Conservation (phyloP, 2,888 invertebrate species). For the Nowickia ferox region DNA sequence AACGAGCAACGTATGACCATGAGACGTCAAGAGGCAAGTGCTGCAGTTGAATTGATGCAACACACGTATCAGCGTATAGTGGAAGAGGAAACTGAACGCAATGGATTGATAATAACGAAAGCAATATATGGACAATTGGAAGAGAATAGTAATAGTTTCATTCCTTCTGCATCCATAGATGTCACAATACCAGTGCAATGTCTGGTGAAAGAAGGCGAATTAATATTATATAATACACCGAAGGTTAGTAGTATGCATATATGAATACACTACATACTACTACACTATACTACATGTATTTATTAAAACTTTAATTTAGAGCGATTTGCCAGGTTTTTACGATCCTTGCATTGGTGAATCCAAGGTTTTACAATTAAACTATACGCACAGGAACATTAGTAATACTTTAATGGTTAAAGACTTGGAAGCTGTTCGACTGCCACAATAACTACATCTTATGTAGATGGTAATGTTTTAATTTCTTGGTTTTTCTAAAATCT, state of each 20-base stretch:
- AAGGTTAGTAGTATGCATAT: slow-evolving; percentile 86
- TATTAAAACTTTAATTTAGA: slow-evolving; percentile 86
- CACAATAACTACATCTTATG: slow-evolving; percentile 78
- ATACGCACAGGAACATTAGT: slow-evolving; percentile 91
- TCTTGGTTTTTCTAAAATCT: slow-evolving; percentile 28
- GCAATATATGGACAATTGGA: slow-evolving; percentile 91
- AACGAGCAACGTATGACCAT: slow-evolving; percentile 89
- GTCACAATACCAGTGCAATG: slow-evolving; percentile 98
- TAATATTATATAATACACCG: slow-evolving; percentile 91
- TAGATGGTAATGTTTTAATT: slow-evolving; percentile 39
- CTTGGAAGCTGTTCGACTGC: slow-evolving; percentile 91
- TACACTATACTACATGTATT: slow-evolving; percentile 21
- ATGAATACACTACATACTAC: too few species aligned
- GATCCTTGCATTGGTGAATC: slow-evolving; percentile 97
- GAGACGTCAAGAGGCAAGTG: slow-evolving; percentile 92
- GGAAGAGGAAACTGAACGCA: slow-evolving; percentile 90
- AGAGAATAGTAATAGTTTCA: slow-evolving; percentile 76
- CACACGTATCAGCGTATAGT: slow-evolving; percentile 93
- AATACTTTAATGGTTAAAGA: slow-evolving; percentile 92
- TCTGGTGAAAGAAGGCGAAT: slow-evolving; percentile 94
- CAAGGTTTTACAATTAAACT: slow-evolving; percentile 93
- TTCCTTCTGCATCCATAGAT: slow-evolving; percentile 86
- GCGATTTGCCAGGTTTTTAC: slow-evolving; percentile 97
- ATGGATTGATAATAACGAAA: slow-evolving; percentile 92
- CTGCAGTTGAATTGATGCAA: slow-evolving; percentile 95